phyloP scores from a whole-genome alignment of 2,113 vertebrate genomes.

The Pycnonotus jocosus region DNA sequence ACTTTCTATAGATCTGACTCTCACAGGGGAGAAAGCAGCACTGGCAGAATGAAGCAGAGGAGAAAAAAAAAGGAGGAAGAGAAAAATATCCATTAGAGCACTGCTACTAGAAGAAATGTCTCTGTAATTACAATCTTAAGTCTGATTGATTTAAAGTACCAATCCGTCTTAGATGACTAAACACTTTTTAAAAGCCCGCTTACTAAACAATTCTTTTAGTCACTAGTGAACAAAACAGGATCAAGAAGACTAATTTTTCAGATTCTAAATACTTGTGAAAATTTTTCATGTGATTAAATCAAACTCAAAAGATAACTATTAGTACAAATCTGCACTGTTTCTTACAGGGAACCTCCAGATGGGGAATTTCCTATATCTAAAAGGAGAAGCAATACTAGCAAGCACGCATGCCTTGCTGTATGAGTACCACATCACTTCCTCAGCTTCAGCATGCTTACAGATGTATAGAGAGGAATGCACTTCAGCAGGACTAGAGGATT shows the following conservation, averaged over 20 bases:
- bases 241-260: background rate
- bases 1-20: background rate
- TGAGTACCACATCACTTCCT: background rate
- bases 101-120: background rate
- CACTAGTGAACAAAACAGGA: background rate
- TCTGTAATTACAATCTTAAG: background rate
- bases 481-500: background rate
- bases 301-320: background rate
- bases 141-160: background rate
- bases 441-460: background rate
- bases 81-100: background rate
- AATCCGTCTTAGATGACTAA: background rate
- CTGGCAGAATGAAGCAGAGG: background rate
- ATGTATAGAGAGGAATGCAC: background rate
- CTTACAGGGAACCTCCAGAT: background rate
- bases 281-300: background rate
- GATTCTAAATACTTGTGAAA: background rate
- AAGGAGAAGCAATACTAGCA: background rate
- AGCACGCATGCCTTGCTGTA: background rate
- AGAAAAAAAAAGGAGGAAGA: background rate
- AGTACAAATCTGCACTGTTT: background rate
- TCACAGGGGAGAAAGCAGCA: background rate
- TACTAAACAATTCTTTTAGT: background rate
- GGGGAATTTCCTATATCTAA: background rate
- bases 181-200: background rate